Base-by-base conservation (phyloP, 2,113 vertebrate species). In the Forbesichthys papilliferus region DNA sequence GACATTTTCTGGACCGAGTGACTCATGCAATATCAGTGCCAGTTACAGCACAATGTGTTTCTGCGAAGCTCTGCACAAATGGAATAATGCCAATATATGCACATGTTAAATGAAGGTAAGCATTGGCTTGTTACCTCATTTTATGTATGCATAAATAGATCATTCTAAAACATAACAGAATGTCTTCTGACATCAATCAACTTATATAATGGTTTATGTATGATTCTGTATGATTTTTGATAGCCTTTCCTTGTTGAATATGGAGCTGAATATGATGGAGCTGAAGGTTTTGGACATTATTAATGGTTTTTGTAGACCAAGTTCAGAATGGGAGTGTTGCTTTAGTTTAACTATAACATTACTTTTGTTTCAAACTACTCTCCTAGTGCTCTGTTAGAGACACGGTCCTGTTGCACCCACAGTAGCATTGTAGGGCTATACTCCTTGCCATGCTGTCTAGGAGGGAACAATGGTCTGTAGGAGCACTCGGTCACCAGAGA, bases 31-130 rank as follows among this genome's bases (percentile, higher is more conserved):
- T 51, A 9, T 61, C 36, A 4, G 53, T 48, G 71, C 72, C 69
- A 62, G 70, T 72, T 54, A 53, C 65, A 61, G 78, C 68, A 63
- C 77, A 69, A 77, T 69, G 65, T 0, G 66, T 49, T 61, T 66
- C 74, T 56, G 73, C 67, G 20, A 78, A 34, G 66, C 71, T 54
- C 9, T 13, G 64, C 78, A 64, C 69, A 82, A 84, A 87, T 57
- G 68, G 49, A 86, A 87, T 89, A 73, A 83, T 77, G 58, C 71
- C 71, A 82, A 70, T 83, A 20, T 73, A 78, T 53, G 59, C 57
- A 54, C 42, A 66, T 48, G 36, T 42, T 42, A 42, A 42, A 42
- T 42, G 36, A 42, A 42, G 36, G 36, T 42, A 42, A 42, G 36
- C 36, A 42, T 42, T 42, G 36, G 5, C 36, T 42, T 8, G 4